Evolutionary conservation across 2,888 invertebrate genomes (phyloP), one percentile per base, ranked within the genome.

Genomic region (Prenolepis imparis): DNA sequence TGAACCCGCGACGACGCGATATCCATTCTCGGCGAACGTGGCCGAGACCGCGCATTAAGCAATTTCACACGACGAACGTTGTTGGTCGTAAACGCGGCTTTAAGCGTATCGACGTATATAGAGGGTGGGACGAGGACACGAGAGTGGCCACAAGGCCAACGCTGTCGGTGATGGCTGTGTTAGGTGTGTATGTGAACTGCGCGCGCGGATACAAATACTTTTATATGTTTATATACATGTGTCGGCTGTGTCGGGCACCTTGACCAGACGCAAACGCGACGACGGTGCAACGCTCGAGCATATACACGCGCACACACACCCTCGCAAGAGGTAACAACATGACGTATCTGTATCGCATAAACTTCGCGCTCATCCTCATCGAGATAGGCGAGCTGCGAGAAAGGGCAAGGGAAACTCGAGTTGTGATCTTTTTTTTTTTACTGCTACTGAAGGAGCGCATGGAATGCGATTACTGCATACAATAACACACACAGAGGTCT

Each of bases 281-380:
- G 88, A 84, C 90, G 86, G 92, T 91, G 91, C 92, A 92, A 93
- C 87, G 92, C 83, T 91, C 91, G 87, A 91, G 89, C 52, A 72
- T 63, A 55, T 61, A 55, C 68, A 39, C 57, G 21, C 67, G 55
- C 63, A 44, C 41, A 15, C 73, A 78, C 64, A 52, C 39, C 55
- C 24, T 63, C 66, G 55, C 24, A 15, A 3, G 11, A 11, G n/a
- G n/a, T 75, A 44, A 73, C 61, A 21, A 39, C 52, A 21, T 66
- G 39, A 48, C 41, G 66, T 67, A 64, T 63, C 48, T 68, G 52
- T 82, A 82, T 44, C 83, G 81, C 73, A 80, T 86, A 86, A 84
- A 86, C 81, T 86, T 72, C 59, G 70, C 39, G 41, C 61, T 28
- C 39, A 36, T 48, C 41, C 55, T 39, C 36, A 61, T 55, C 74